Conservation (phyloP, 2,888 invertebrate genomes). For the Andrena chrysosceles region DNA sequence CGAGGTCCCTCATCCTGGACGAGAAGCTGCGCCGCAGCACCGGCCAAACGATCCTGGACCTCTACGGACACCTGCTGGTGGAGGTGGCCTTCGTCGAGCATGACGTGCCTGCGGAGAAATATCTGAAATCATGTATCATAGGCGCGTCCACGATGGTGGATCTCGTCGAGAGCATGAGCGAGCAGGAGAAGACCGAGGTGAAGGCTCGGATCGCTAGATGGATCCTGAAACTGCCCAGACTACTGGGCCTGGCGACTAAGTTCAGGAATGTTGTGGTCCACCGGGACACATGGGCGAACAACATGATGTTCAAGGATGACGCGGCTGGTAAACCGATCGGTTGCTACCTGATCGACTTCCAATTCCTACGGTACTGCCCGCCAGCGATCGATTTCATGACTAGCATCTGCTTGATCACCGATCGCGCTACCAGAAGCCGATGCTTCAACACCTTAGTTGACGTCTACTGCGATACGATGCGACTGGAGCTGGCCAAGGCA, state of each 20-base stretch:
- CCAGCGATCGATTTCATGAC: constrained; percentile 76
- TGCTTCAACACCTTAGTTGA: constrained; percentile 69
- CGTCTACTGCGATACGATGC: constrained; percentile 69
- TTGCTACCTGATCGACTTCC: constrained; percentile 77
- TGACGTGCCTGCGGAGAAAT: constrained; percentile 25
- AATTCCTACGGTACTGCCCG: constrained; percentile 72
- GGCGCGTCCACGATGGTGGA: constrained; percentile 61
- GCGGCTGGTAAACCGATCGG: constrained; percentile 48
- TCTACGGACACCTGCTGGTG: constrained; percentile 66
- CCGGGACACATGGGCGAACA: constrained; percentile 80
- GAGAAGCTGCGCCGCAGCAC: constrained; percentile 65
- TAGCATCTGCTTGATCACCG: constrained; percentile 73
- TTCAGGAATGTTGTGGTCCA: constrained; percentile 76
- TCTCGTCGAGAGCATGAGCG: constrained; percentile 51
- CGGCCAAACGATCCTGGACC: constrained; percentile 58
- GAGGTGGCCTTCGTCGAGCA: constrained; percentile 58
- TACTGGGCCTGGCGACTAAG: constrained; percentile 35
- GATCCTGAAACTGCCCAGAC: constrained; percentile 40
- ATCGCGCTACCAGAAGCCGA: constrained; percentile 62
- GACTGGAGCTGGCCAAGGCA: constrained; percentile 45
- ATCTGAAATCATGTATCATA: constrained; percentile 26
- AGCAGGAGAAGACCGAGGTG: constrained; percentile 55
- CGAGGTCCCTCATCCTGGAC: constrained; percentile 76
- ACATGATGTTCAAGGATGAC: constrained; percentile 77
- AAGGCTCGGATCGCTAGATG: constrained; percentile 62